These are phyloP conservation scores for Neodiprion pinetum DNA, from an alignment of 1,140 invertebrate species.

Conservation along the genomic window DNA sequence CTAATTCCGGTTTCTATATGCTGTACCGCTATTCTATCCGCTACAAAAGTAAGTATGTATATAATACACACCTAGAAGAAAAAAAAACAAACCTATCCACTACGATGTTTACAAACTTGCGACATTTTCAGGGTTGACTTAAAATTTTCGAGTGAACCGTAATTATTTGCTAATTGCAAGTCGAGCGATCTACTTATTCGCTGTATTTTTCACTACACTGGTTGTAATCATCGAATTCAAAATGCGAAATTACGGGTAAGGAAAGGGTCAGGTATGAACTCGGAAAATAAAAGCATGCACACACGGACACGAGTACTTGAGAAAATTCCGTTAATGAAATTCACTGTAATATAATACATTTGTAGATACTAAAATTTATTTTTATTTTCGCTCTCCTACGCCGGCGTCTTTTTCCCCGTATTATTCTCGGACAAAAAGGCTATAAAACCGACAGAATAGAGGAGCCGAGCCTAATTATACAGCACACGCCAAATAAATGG, in stretches of 20 bases:
- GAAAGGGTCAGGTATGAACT: no score
- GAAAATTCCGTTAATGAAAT: not conserved
- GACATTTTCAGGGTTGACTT: no score
- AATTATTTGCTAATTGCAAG: no score
- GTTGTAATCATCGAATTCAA: no score
- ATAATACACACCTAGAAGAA: no score
- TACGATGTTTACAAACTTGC: no score
- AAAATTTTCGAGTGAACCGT: no score
- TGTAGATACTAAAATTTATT: constrained; percentile 11
- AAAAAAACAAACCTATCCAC: no score
- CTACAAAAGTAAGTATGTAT: not conserved
- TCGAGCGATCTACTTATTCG: no score
- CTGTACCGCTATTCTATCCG: not conserved
- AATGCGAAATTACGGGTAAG: no score
- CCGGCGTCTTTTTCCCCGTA: not conserved
- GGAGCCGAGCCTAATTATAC: constrained; percentile 50
- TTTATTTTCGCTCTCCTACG: not conserved
- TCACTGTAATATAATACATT: constrained; percentile 38
- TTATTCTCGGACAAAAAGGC: not conserved
- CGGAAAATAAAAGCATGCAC: no score
- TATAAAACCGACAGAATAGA: constrained; percentile 25
- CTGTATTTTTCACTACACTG: no score
- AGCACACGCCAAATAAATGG: constrained; percentile 53
- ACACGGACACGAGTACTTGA: not conserved
- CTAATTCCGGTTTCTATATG: not conserved